Conservation (phyloP, 64 coral and sea anemone genomes). For the Montipora capricornis region DNA sequence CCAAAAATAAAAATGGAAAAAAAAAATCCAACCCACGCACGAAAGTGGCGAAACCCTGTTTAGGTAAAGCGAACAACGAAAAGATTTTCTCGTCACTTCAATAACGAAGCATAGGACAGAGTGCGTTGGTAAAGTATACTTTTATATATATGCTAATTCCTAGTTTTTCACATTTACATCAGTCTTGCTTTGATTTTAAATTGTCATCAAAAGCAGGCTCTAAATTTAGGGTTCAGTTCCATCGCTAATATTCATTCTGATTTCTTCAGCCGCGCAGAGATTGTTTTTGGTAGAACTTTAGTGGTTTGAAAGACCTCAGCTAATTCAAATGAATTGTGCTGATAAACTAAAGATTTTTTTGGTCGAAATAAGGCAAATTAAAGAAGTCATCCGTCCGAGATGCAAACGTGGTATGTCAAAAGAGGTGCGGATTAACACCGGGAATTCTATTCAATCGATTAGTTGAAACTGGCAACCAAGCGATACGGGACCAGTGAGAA, state of each 20-base stretch:
- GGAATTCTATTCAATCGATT: neutral
- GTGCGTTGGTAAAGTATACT: neutral
- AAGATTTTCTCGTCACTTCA: neutral
- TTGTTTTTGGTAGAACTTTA: neutral
- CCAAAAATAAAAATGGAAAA: neutral
- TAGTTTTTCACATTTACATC: neutral
- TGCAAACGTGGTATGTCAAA: neutral
- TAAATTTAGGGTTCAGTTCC: neutral
- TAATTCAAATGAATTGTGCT: neutral
- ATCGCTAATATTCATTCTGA: neutral
- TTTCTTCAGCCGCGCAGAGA: neutral
- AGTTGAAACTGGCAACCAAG: too few relatives aligned
- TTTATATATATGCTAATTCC: neutral
- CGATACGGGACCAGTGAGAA: too few relatives aligned
- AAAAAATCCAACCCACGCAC: neutral
- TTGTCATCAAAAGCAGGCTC: neutral
- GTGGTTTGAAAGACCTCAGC: neutral
- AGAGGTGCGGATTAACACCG: too few relatives aligned
- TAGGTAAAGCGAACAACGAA: neutral
- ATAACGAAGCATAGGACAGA: neutral
- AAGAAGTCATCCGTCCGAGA: neutral
- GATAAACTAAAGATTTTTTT: neutral
- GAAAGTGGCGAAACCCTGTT: neutral
- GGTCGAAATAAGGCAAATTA: neutral
- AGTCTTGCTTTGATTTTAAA: neutral